phyloP scores from a whole-genome alignment of 2,888 invertebrate genomes.

The Sialis fuliginosa region DNA sequence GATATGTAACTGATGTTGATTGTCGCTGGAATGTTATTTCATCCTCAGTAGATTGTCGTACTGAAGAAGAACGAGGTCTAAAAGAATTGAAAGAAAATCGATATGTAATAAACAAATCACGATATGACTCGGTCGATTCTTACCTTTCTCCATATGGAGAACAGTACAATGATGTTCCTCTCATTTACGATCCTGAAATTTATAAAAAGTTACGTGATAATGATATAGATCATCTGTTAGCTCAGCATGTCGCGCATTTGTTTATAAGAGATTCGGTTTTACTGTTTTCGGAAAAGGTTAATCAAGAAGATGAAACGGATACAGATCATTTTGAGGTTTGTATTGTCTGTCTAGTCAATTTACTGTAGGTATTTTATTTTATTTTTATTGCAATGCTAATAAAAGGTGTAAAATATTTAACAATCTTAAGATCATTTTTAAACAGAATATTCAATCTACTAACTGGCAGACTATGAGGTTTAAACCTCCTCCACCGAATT shows the following conservation, averaged over 20 bases:
- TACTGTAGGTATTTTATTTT: background rate
- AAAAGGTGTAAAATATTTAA: constrained; percentile 12
- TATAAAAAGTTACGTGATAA: constrained; percentile 69
- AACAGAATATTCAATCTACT: constrained; percentile 93
- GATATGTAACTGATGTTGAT: constrained; percentile 87
- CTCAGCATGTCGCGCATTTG: constrained; percentile 92
- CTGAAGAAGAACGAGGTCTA: constrained; percentile 76
- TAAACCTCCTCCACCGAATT: constrained; percentile 93
- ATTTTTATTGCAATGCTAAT: background rate
- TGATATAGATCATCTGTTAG: constrained; percentile 82
- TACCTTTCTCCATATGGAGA: constrained; percentile 83
- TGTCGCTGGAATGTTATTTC: constrained; percentile 97
- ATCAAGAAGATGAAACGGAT: constrained; percentile 85
- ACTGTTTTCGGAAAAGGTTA: constrained; percentile 82
- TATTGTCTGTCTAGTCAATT: background rate
- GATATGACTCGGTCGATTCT: constrained; percentile 95
- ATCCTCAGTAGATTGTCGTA: constrained; percentile 88
- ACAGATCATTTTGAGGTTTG: constrained; percentile 94
- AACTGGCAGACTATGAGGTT: constrained; percentile 99
- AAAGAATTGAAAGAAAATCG: constrained; percentile 52
- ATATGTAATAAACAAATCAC: constrained; percentile 78
- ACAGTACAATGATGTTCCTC: constrained; percentile 85
- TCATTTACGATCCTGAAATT: constrained; percentile 69
- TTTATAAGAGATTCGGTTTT: constrained; percentile 96
- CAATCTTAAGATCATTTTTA: too few relatives aligned